Percentiles rank a stretch among this genome's conserved stretches.
Conservation (phyloP, 2,797 vertebrate genomes). For the Sebastes nivosus region DNA sequence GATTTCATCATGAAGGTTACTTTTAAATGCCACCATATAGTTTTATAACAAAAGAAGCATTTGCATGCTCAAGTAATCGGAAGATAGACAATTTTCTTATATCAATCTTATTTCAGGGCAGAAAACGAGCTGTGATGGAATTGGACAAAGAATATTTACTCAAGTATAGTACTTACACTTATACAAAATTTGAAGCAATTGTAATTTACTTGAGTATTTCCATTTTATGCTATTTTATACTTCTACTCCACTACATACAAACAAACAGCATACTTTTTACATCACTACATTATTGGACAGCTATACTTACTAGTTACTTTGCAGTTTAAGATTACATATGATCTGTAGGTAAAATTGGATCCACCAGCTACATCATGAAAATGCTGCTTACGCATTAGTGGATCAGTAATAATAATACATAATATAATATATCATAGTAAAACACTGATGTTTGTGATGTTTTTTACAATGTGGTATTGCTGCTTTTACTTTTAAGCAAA, state of each 20-base stretch:
- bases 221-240: not conserved
- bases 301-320: not conserved
- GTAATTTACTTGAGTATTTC: not conserved
- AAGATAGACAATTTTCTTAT: not conserved
- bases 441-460: not conserved
- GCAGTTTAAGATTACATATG: not conserved
- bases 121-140: not conserved
- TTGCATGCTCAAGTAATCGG: not conserved
- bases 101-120: not conserved
- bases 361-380: not conserved
- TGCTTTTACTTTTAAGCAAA: not conserved
- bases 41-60: not conserved
- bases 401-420: not conserved
- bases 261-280: not conserved
- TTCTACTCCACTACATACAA: not conserved
- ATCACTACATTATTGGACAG: not conserved
- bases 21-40: not conserved
- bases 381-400: not conserved
- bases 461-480: not conserved
- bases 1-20: slow-evolving; percentile 13
- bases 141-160: not conserved
- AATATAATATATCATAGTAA: not conserved
- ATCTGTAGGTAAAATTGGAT: not conserved
- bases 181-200: not conserved
- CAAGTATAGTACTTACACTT: not conserved